These are phyloP conservation scores for Troides oblongomaculatus DNA, from an alignment of 2,888 invertebrate genomes.

Conservation along the genomic window DNA sequence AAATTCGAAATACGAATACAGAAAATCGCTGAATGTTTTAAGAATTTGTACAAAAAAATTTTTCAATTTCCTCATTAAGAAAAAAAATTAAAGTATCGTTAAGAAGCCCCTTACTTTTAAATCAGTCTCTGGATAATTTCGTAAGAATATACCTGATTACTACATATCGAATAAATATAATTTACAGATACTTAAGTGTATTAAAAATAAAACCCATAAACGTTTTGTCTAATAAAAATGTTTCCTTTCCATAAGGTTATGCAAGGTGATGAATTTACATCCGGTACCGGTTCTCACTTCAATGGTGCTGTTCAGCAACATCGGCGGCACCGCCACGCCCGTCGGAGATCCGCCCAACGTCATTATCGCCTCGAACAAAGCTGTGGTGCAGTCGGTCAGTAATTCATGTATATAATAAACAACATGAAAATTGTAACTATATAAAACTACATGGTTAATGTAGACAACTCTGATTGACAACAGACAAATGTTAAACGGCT, in stretches of 20 bases:
- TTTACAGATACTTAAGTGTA: neutral
- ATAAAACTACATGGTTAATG: too few relatives aligned
- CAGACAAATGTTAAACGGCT: too few relatives aligned
- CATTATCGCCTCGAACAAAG: slow-evolving; percentile 90
- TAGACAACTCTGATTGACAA: too few relatives aligned
- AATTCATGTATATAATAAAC: neutral
- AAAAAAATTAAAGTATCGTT: too few relatives aligned
- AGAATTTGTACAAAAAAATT: too few relatives aligned
- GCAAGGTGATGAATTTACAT: slow-evolving; percentile 93
- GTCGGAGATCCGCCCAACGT: slow-evolving; percentile 96
- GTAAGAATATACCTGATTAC: neutral
- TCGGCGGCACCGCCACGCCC: slow-evolving; percentile 93
- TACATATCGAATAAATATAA: neutral
- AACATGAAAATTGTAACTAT: too few relatives aligned
- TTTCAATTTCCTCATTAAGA: too few relatives aligned
- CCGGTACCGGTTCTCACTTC: slow-evolving; percentile 92
- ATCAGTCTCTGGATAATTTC: neutral
- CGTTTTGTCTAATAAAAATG: too few relatives aligned
- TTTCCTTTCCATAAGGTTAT: slow-evolving; percentile 78
- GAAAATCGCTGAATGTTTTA: too few relatives aligned
- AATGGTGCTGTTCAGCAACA: slow-evolving; percentile 92
- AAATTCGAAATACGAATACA: too few relatives aligned
- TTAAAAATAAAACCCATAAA: too few relatives aligned
- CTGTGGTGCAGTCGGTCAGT: slow-evolving; percentile 84
- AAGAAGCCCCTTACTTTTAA: neutral